Percentiles rank a stretch among this genome's conserved stretches.
Conservation (phyloP, 2,797 vertebrate species). For the Pelochelys cantorii region DNA sequence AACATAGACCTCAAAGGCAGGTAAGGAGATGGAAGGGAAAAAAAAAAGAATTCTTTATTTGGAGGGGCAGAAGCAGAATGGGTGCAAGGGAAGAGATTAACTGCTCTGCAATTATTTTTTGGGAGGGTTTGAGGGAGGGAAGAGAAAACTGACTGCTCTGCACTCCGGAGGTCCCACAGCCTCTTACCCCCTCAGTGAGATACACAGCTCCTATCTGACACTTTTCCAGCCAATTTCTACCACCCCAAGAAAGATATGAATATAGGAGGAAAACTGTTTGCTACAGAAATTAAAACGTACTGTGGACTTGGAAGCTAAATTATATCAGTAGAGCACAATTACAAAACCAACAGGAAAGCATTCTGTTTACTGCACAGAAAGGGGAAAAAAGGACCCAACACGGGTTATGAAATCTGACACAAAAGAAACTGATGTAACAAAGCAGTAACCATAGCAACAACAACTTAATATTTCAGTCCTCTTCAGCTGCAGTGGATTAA, state of each 20-base stretch:
- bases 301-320: constrained; percentile 60
- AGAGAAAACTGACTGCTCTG: fast-evolving
- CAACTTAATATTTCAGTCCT: constrained; percentile 98
- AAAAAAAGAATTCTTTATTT: not conserved
- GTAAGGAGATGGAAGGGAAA: not conserved
- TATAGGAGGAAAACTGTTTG: constrained; percentile 39
- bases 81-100: not conserved
- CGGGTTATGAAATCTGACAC: constrained; percentile 82
- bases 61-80: not conserved
- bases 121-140: too few species aligned
- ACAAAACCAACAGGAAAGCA: constrained; percentile 58
- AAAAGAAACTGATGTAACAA: constrained; percentile 92
- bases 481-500: constrained; percentile 99
- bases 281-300: constrained; percentile 49
- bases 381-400: constrained; percentile 59
- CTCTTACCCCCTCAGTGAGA: not conserved
- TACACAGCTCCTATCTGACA: not conserved
- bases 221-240: not conserved
- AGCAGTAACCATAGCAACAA: constrained; percentile 97
- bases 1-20: fast-evolving
- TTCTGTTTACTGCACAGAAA: constrained; percentile 70
- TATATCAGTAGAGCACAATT: constrained; percentile 58
- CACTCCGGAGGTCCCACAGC: not conserved
- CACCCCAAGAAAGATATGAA: not conserved
- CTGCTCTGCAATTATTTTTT: not conserved